phyloP scores from a whole-genome alignment of 2,888 invertebrate species.

The Leptothorax acervorum region DNA sequence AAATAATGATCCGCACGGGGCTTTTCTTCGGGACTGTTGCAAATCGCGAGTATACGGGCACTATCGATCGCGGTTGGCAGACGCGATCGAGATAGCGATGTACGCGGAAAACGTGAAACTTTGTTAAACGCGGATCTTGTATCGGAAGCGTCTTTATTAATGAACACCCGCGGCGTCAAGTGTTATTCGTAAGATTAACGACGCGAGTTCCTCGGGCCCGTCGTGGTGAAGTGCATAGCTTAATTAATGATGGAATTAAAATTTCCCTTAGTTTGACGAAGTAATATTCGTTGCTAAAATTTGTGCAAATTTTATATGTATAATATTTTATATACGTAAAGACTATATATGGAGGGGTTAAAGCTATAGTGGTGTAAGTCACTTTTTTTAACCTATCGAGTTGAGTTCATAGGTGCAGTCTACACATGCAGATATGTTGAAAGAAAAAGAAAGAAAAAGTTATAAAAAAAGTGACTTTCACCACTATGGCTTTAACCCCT shows the following conservation, averaged over 20 bases:
- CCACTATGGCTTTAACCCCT: too few relatives aligned
- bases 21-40: conserved; percentile 20
- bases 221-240: conserved; percentile 42
- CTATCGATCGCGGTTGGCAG: conserved; percentile 41
- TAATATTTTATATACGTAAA: background rate
- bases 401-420: too few relatives aligned
- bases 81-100: conserved; percentile 41
- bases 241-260: conserved; percentile 55
- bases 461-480: too few relatives aligned
- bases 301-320: conserved; percentile 1
- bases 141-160: conserved; percentile 58
- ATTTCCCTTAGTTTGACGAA: conserved; percentile 24
- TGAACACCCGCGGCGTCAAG: conserved; percentile 49
- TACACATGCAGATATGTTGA: too few relatives aligned
- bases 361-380: too few relatives aligned
- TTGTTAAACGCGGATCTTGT: conserved; percentile 53
- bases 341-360: background rate
- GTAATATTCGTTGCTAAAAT: conserved; percentile 40
- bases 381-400: too few relatives aligned
- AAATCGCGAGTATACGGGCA: conserved; percentile 9
- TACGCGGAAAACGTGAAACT: conserved; percentile 46
- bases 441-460: too few relatives aligned
- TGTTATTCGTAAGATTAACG: conserved; percentile 55
- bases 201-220: conserved; percentile 45
- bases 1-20: conserved; percentile 43